Evolutionary conservation across 2,113 vertebrate genomes (phyloP).

Genomic region (Scomber colias): DNA sequence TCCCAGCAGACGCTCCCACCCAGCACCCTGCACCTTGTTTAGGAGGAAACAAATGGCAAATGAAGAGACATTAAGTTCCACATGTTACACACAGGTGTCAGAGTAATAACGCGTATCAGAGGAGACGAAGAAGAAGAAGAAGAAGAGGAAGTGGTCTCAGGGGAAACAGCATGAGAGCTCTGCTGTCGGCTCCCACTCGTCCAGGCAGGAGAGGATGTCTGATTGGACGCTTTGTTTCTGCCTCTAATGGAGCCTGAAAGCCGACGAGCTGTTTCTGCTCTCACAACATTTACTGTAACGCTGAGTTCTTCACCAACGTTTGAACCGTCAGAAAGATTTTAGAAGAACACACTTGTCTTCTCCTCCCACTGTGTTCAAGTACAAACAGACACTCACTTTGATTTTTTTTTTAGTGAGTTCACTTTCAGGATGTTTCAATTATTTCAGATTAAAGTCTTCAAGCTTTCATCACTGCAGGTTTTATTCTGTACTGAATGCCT

Average conservation of each 20-base stretch:
- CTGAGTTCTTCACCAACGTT: too few species aligned
- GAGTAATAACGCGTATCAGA: conserved; percentile 76
- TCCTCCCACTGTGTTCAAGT: not conserved
- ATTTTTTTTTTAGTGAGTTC: not conserved
- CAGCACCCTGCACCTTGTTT: conserved; percentile 72
- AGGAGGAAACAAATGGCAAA: conserved; percentile 78
- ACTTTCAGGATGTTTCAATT: not conserved
- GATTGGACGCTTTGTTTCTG: conserved; percentile 35
- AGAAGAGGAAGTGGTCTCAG: conserved; percentile 24
- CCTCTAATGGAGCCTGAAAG: conserved; percentile 49
- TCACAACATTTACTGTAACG: not conserved
- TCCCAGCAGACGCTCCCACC: conserved; percentile 42
- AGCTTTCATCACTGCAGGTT: too few species aligned
- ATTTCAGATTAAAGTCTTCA: too few species aligned
- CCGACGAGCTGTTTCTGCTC: conserved; percentile 20
- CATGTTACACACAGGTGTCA: conserved; percentile 81
- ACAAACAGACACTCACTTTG: not conserved
- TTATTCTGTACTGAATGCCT: too few species aligned
- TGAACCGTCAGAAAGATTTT: too few species aligned
- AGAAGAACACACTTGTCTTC: too few species aligned
- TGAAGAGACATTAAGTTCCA: conserved; percentile 82
- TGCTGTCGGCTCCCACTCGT: conserved; percentile 41
- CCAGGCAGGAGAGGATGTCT: conserved; percentile 39
- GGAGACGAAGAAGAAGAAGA: conserved; percentile 19
- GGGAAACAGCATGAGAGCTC: not conserved